Percentiles rank a stretch among this genome's conserved stretches.
Conservation (phyloP, 2,888 invertebrate species). For the Polyommatus icarus region DNA sequence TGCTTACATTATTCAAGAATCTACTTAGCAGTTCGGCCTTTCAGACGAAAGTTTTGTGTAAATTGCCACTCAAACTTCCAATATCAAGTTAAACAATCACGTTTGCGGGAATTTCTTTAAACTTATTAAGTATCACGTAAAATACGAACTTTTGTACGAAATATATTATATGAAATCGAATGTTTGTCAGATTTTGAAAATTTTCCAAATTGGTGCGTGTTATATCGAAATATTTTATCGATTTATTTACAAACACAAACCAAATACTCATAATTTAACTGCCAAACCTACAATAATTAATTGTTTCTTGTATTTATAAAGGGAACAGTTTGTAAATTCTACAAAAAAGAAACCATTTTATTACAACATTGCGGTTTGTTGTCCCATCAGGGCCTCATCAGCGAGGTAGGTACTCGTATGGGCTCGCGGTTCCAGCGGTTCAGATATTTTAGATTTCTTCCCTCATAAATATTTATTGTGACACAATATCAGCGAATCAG, state of each 20-base stretch:
- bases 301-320: too few species aligned
- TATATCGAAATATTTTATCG: not conserved
- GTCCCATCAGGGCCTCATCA: not conserved
- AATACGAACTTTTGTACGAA: constrained; percentile 31
- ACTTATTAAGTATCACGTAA: constrained; percentile 36
- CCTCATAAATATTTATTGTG: constrained; percentile 35
- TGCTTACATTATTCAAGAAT: constrained; percentile 57
- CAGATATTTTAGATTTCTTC: constrained; percentile 23
- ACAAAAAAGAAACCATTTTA: too few species aligned
- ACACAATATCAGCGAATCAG: constrained; percentile 29
- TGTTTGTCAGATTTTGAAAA: not conserved
- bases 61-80: constrained; percentile 61
- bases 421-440: not conserved
- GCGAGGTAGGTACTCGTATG: not conserved
- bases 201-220: not conserved
- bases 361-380: not conserved
- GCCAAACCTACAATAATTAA: too few species aligned
- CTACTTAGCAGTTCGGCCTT: constrained; percentile 50
- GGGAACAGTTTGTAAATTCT: too few species aligned
- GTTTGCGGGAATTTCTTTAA: constrained; percentile 47
- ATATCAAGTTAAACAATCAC: constrained; percentile 58
- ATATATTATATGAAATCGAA: not conserved
- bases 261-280: too few species aligned
- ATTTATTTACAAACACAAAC: too few species aligned
- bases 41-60: constrained; percentile 56